phyloP scores from a whole-genome alignment of 92 coral and sea anemone genomes.

The Muricea muricata region DNA sequence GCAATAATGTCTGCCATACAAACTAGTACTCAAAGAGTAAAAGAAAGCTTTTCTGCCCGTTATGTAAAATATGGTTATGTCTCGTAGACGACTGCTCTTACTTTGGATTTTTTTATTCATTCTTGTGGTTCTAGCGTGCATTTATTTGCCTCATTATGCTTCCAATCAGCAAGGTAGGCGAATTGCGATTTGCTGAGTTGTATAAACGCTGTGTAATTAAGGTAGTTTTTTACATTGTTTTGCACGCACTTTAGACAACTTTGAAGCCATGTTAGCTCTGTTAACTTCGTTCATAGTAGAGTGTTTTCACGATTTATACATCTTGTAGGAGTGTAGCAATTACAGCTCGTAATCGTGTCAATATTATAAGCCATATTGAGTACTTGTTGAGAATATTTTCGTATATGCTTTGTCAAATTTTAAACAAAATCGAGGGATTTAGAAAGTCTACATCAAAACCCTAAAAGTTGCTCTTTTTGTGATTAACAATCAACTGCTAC shows the following conservation, averaged over 20 bases:
- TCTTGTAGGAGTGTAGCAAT: background rate
- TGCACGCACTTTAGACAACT: background rate
- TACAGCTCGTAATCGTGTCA: background rate
- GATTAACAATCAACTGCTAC: background rate
- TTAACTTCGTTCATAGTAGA: background rate
- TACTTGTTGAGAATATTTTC: too few species aligned
- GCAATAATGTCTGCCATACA: background rate
- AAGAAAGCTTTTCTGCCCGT: background rate
- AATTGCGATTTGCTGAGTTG: background rate
- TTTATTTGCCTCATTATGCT: slow-evolving; percentile 12
- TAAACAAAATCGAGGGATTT: too few species aligned
- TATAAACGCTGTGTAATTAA: background rate
- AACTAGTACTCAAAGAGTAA: background rate
- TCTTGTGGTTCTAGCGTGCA: background rate
- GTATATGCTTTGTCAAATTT: too few species aligned
- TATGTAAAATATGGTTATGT: slow-evolving; percentile 1
- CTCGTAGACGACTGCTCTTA: slow-evolving; percentile 12
- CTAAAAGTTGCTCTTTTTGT: background rate
- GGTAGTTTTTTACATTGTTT: background rate
- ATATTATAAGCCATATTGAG: too few species aligned
- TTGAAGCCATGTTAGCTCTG: background rate
- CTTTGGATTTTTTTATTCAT: background rate
- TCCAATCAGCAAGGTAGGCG: slow-evolving; percentile 15
- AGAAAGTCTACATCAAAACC: too few species aligned
- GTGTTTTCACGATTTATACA: background rate